A percentile compares a stretch with the other conserved stretches of the same genome.
These are phyloP conservation scores for Acestrorhynchus altus DNA, from an alignment of 2,797 vertebrate species.

Conservation along the genomic window DNA sequence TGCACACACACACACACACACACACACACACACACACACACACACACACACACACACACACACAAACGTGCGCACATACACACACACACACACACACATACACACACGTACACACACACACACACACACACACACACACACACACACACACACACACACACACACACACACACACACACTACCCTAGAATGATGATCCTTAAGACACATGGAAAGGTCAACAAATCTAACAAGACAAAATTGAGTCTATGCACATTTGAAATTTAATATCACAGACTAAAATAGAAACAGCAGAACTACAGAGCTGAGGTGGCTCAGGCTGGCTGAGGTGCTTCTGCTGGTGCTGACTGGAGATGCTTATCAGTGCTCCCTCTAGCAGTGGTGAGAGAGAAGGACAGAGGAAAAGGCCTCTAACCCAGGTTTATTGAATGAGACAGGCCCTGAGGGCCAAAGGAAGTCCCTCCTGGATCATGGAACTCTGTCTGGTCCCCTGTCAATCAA, in stretches of 20 bases:
- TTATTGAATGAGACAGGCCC: slow-evolving; percentile 53
- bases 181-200: slow-evolving; percentile 56
- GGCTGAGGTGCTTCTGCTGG: slow-evolving; percentile 69
- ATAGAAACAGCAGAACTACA: slow-evolving; percentile 2
- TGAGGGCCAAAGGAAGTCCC: slow-evolving; percentile 80
- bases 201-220: slow-evolving; percentile 44
- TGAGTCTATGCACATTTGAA: slow-evolving; percentile 3
- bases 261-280: slow-evolving; percentile 23
- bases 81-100: slow-evolving; percentile 19
- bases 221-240: slow-evolving; percentile 22
- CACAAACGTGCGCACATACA: slow-evolving; percentile 12
- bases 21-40: slow-evolving; percentile 13
- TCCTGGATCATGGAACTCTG: background rate
- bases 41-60: slow-evolving; percentile 24
- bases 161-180: slow-evolving; percentile 23
- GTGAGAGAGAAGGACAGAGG: slow-evolving; percentile 57
- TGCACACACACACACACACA: slow-evolving; percentile 20
- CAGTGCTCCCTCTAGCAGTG: slow-evolving; percentile 66
- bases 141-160: slow-evolving; percentile 16
- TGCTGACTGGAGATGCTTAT: slow-evolving; percentile 76
- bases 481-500: slow-evolving; percentile 27
- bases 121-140: slow-evolving; percentile 7
- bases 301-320: slow-evolving; percentile 52
- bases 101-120: slow-evolving; percentile 18
- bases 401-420: slow-evolving; percentile 11